Percentiles rank a stretch among this genome's conserved stretches.
These are phyloP conservation scores for Pardalotus punctatus DNA, from an alignment of 2,113 vertebrate genomes.

Conservation along the genomic window DNA sequence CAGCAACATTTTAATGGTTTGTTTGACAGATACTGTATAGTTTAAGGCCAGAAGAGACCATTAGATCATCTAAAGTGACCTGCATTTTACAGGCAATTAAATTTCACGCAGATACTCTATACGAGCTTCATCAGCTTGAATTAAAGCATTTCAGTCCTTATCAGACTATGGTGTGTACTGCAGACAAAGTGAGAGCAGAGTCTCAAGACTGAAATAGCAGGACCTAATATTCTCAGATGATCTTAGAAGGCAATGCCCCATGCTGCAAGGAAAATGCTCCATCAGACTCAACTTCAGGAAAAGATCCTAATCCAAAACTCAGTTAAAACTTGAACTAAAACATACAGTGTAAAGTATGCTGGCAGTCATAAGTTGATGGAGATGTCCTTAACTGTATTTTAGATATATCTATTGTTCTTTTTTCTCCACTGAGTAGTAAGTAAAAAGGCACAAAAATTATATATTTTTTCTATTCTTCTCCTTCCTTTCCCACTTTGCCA, in stretches of 20 bases:
- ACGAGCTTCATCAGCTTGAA: neutral
- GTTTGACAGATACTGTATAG: neutral
- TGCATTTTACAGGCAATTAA: slow-evolving; percentile 10
- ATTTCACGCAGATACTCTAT: neutral
- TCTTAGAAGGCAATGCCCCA: neutral
- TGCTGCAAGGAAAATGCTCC: neutral
- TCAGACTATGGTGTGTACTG: neutral
- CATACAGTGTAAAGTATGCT: neutral
- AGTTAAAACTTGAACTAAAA: neutral
- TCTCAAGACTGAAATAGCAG: neutral
- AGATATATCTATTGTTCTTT: neutral
- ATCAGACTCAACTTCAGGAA: neutral
- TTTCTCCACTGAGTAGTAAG: neutral
- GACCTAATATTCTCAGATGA: neutral
- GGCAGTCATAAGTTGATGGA: neutral
- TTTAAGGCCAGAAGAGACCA: slow-evolving; percentile 10
- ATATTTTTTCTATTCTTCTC: neutral
- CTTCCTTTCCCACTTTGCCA: neutral
- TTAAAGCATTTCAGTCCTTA: neutral
- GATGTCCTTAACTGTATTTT: neutral
- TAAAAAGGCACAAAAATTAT: neutral
- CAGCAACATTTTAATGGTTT: neutral
- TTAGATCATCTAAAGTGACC: slow-evolving; percentile 10
- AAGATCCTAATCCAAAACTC: neutral
- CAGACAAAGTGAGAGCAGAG: neutral